Percentiles rank a stretch among this genome's conserved stretches.
Conservation (phyloP, 2,113 vertebrate genomes). For the Tichodroma muraria region DNA sequence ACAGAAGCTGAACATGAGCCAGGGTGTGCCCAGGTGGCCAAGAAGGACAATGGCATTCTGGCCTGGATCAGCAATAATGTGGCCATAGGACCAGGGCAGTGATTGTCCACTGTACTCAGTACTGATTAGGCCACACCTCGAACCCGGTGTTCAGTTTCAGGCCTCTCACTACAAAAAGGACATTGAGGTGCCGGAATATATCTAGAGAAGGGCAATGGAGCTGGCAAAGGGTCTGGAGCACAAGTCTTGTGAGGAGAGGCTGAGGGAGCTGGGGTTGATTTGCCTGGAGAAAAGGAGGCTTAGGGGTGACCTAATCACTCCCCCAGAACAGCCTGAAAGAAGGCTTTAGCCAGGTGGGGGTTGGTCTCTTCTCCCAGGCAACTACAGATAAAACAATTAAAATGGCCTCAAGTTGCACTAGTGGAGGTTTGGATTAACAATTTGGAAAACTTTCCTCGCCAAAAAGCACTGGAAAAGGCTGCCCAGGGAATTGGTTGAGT, state of each 20-base stretch:
- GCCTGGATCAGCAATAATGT: not conserved
- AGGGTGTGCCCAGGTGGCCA: not conserved
- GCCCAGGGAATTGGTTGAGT: not conserved
- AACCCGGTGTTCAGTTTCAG: not conserved
- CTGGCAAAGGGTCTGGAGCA: not conserved
- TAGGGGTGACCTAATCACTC: not conserved
- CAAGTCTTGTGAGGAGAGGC: not conserved
- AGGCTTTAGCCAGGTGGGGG: not conserved
- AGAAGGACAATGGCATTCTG: not conserved
- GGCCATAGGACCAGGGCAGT: not conserved
- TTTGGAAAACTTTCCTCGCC: not conserved
- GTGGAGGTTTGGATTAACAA: not conserved
- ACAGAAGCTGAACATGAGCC: not conserved
- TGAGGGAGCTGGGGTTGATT: not conserved
- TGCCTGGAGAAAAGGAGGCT: not conserved
- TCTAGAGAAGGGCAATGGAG: not conserved
- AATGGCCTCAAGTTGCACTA: not conserved
- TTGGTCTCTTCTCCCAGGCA: not conserved
- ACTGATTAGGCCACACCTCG: rapidly evolving
- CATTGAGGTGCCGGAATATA: not conserved
- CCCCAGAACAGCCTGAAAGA: not conserved
- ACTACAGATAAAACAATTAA: not conserved
- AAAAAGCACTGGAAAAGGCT: not conserved
- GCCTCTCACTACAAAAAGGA: not conserved
- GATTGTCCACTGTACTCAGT: too few relatives aligned